These are phyloP conservation scores for Bagarius yarrelli DNA, from an alignment of 2,113 vertebrate species.

Conservation along the genomic window DNA sequence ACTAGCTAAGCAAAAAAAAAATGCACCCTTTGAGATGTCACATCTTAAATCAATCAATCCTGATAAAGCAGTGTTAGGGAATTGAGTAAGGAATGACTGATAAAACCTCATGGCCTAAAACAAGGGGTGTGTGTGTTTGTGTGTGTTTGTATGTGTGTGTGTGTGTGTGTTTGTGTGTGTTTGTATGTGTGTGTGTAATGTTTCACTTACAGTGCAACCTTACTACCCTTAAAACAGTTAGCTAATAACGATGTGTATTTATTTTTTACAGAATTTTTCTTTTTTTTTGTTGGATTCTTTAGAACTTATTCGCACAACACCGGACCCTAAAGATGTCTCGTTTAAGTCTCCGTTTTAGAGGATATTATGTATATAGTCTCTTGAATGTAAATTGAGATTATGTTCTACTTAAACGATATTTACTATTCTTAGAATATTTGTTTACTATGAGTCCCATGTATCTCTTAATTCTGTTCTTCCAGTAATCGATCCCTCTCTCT, in stretches of 20 bases:
- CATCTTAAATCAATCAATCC: not conserved
- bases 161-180: constrained; percentile 10
- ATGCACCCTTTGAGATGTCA: not conserved
- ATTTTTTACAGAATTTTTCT: constrained; percentile 16
- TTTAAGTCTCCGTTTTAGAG: constrained; percentile 32
- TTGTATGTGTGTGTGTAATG: constrained; percentile 5
- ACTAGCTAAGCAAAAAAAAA: constrained; percentile 4
- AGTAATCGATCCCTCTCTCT: constrained; percentile 32
- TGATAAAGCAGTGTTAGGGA: not conserved
- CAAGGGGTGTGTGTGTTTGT: not conserved
- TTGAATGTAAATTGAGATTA: constrained; percentile 39
- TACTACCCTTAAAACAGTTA: constrained; percentile 55
- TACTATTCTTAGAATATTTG: constrained; percentile 19
- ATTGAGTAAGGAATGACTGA: not conserved
- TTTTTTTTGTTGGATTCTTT: not conserved
- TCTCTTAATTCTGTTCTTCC: constrained; percentile 55
- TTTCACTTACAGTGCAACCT: constrained; percentile 26
- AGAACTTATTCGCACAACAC: constrained; percentile 24
- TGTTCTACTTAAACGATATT: constrained; percentile 41
- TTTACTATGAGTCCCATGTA: constrained; percentile 46
- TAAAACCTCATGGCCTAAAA: constrained; percentile 17
- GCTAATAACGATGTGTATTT: constrained; percentile 43
- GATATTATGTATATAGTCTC: constrained; percentile 47
- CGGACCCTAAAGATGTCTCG: constrained; percentile 41
- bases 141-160: not conserved